phyloP scores from a whole-genome alignment of 2,888 invertebrate genomes.

The Teleiodes luculella region DNA sequence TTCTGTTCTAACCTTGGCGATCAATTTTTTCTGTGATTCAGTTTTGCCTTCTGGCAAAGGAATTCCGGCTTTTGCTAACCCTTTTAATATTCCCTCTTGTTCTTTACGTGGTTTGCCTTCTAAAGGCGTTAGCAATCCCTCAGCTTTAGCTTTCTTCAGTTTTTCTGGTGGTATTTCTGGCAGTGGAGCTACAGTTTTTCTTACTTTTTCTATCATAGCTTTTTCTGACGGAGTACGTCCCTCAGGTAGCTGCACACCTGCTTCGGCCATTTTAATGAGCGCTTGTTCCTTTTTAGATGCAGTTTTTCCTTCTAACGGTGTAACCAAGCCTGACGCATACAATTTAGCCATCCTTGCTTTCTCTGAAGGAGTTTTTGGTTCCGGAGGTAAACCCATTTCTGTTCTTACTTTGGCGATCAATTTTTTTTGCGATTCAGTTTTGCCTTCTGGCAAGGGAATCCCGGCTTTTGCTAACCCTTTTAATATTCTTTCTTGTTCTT shows the following conservation, averaged over 20 bases:
- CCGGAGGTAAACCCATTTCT: constrained; percentile 29
- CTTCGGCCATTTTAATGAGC: constrained; percentile 26
- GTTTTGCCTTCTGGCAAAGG: constrained; percentile 36
- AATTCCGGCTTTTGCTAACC: constrained; percentile 16
- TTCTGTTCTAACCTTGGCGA: constrained; percentile 25
- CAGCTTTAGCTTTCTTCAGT: not conserved
- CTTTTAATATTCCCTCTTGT: constrained; percentile 30
- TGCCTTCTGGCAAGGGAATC: constrained; percentile 32
- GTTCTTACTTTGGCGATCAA: constrained; percentile 25
- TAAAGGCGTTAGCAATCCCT: not conserved
- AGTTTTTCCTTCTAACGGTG: constrained; percentile 35
- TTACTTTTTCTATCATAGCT: constrained; percentile 25
- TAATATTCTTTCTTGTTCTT: constrained; percentile 30
- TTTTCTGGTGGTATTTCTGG: not conserved
- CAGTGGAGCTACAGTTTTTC: not conserved
- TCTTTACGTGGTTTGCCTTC: constrained; percentile 25
- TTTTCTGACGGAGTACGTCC: constrained; percentile 30
- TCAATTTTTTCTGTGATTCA: constrained; percentile 39
- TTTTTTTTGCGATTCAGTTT: constrained; percentile 43
- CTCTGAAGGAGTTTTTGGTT: constrained; percentile 28
- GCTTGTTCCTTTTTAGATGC: constrained; percentile 35
- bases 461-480: constrained; percentile 19
- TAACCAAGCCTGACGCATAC: constrained; percentile 26
- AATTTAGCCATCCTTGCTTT: constrained; percentile 22
- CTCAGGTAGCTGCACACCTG: constrained; percentile 31